Evolutionary conservation across 2,888 invertebrate genomes (phyloP), one percentile per base, ranked within the genome.

Genomic region (Conchocele bisecta): DNA sequence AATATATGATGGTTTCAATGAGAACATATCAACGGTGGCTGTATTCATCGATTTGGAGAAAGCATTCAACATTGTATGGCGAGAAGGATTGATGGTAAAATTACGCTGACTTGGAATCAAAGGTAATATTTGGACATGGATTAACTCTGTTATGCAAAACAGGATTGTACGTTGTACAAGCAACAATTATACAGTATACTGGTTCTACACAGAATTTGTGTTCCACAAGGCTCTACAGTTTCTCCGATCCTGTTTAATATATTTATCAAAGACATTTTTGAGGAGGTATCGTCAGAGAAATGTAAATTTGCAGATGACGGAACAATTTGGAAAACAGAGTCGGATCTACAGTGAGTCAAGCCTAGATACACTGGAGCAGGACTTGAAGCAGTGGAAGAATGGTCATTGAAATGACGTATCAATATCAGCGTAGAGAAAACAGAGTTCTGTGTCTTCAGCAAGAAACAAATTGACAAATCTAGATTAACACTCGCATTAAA

Each of bases 251-350:
- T 70, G 22, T 70, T 70, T 41, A 70, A 59, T 39, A 22, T 70
- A 5, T 70, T 31, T 28, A 41, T 59, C 13, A 20, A 9, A 6
- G 65, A 65, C 26, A 59, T 65, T 11, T 54, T 51, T 29, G 20
- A 53, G 35, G 20, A 39, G 11, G 44, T 53, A 22, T 35, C 11
- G 7, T 33, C 42, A 13, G 22, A 42, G 2, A 59, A 60, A 15
- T 48, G 59, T 11, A 71, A 64, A 33, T 70, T 59, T 31, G 59
- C 70, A n/a, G 67, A 68, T 54, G 67, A 68, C 48, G 67, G 60
- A 37, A 68, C 61, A 50, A 41, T 71, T n/a, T 71, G 71, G 65
- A 60, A 33, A 17, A 56, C 48, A 17, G 50, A 44, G 6, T 46
- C 37, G 0, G 31, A 64, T 15, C 9, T 31, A 11, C 1, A 15